A percentile compares a stretch with the other conserved stretches of the same genome.
phyloP scores from a whole-genome alignment of 2,888 invertebrate species.

The Metellina segmentata region DNA sequence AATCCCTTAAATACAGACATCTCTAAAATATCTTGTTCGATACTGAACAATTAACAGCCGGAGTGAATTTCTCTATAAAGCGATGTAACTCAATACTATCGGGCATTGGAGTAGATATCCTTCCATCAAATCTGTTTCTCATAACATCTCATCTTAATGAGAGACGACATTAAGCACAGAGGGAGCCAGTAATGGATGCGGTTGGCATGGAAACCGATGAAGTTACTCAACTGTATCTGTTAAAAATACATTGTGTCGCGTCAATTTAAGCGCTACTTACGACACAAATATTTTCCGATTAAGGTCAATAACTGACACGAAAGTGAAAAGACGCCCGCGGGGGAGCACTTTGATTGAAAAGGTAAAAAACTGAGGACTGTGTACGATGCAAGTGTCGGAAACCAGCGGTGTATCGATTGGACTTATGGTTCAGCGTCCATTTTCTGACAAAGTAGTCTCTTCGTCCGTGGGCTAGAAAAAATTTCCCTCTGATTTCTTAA shows the following conservation, averaged over 20 bases:
- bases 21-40: neutral
- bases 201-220: slow-evolving; percentile 60
- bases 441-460: neutral
- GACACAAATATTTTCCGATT: slow-evolving; percentile 55
- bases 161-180: slow-evolving; percentile 33
- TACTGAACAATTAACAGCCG: neutral
- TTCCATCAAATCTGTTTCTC: slow-evolving; percentile 56
- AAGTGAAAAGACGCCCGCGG: neutral
- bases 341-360: neutral
- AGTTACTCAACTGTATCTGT: slow-evolving; percentile 53
- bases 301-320: slow-evolving; percentile 43
- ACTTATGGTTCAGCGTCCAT: neutral
- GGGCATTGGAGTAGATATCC: slow-evolving; percentile 22
- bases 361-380: neutral
- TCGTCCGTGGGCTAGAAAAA: no score
- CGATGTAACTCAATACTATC: neutral
- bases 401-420: neutral
- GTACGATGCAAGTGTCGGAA: no score
- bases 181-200: slow-evolving; percentile 45
- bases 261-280: slow-evolving; percentile 47
- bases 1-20: neutral
- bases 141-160: slow-evolving; percentile 38
- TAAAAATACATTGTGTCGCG: slow-evolving; percentile 32
- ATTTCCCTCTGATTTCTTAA: no score
- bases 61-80: neutral